Percentiles rank a stretch among this genome's conserved stretches.
These are phyloP conservation scores for Amblyornis subalaris DNA, from an alignment of 2,113 vertebrate species.

Conservation along the genomic window DNA sequence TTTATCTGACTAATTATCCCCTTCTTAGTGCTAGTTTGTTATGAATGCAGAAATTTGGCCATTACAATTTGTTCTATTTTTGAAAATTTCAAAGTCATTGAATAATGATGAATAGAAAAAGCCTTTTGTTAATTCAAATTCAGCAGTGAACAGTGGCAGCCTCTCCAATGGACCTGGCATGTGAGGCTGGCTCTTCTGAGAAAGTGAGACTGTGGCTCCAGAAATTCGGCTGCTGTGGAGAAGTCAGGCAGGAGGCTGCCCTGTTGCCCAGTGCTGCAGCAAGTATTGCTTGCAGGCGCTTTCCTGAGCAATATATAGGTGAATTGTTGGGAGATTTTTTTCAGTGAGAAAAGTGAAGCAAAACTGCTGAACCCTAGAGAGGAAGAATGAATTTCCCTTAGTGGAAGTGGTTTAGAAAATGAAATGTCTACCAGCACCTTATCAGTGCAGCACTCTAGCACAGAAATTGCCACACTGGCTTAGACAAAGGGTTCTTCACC, in stretches of 20 bases:
- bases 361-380: not conserved
- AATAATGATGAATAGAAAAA: not conserved
- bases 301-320: not conserved
- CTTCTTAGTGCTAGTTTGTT: conserved; percentile 2
- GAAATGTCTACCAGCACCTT: not conserved
- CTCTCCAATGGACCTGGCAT: not conserved
- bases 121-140: not conserved
- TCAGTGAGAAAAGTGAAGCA: not conserved
- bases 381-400: not conserved
- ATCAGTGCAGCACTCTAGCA: not conserved
- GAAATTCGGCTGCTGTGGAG: not conserved
- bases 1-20: conserved; percentile 56
- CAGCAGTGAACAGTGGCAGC: not conserved
- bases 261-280: not conserved
- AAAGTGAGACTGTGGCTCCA: not conserved
- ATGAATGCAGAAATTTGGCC: conserved; percentile 34
- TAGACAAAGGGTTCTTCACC: not conserved
- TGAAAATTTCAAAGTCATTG: not conserved
- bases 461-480: not conserved
- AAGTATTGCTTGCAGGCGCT: fast-evolving
- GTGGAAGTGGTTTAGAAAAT: not conserved
- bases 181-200: not conserved
- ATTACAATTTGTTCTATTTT: conserved; percentile 13
- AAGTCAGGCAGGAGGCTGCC: not conserved
- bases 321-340: not conserved